Evolutionary conservation across 2,797 vertebrate genomes (phyloP).

Genomic region (Brachyrhaphis roseni): DNA sequence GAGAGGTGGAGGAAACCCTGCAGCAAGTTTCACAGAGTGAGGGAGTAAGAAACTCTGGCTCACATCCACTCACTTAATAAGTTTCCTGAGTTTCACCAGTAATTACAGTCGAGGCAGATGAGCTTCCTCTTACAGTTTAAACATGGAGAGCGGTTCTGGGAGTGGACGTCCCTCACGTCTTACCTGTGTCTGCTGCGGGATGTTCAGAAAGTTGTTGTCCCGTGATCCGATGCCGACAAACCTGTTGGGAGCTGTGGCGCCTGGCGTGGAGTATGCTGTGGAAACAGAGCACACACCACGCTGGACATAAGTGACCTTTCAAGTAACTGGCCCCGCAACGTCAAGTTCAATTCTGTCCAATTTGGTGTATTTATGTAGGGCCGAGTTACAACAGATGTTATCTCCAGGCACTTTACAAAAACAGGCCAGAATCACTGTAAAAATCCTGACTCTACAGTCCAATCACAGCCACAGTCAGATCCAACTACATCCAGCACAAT

Average conservation of each 20-base stretch:
- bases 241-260: conserved; percentile 97
- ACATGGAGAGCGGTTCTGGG: conserved; percentile 13
- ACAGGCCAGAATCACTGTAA: background rate
- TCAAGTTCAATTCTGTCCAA: background rate
- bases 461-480: background rate
- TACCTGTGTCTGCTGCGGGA: conserved; percentile 97
- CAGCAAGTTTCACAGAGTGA: conserved; percentile 60
- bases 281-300: conserved; percentile 48
- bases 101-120: conserved; percentile 34
- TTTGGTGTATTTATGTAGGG: background rate
- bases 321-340: background rate
- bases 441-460: background rate
- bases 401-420: background rate
- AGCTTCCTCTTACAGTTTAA: conserved; percentile 19
- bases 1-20: conserved; percentile 48
- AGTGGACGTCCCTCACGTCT: background rate
- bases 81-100: conserved; percentile 54
- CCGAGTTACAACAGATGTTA: background rate
- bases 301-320: conserved; percentile 28
- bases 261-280: conserved; percentile 95
- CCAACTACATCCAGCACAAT: background rate
- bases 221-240: conserved; percentile 99
- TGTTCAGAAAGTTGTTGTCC: conserved; percentile 98
- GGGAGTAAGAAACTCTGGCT: conserved; percentile 53
- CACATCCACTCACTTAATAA: conserved; percentile 48